Evolutionary conservation across 2,888 invertebrate genomes (phyloP), one percentile per base, ranked within the genome.

Genomic region (Dryobota labecula): DNA sequence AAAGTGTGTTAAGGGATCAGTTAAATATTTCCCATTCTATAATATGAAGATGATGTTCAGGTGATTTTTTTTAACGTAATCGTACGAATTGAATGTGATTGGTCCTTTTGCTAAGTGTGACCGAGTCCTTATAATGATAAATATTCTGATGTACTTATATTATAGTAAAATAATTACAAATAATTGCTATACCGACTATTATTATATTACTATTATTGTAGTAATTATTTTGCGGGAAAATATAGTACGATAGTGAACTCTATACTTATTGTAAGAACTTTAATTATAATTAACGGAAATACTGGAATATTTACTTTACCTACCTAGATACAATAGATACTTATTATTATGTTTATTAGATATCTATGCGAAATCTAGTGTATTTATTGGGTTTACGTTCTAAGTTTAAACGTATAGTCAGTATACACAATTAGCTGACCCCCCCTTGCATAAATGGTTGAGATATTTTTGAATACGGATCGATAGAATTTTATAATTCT

Each of bases 191-290:
- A 51, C 43, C 43, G 8, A 67, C 56, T 76, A 57, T 76, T 58
- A 51, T 58, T 61, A 45, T 58, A 51, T 58, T 61, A 45, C 13
- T 36, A 27, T 54, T 56, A 15, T 11, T 41, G 38, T 20, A 33
- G 24, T 51, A 11, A 47, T 58, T 75, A 0, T 63, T 61, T 36
- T 71, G 74, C 73, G 76, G 60, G 53, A 73, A 73, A 45, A 79
- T 73, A 47, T 45, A 54, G 7, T 43, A 58, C 3, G 2, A 13
- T 13, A 15, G 1, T 56, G 0, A 41, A 36, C 18, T 62, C 18
- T 62, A 13, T 33, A n/a, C 5, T n/a, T 61, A 15, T 20, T 18
- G 30, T 41, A 33, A 30, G 18, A 3, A 27, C 27, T 45, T 56
- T 33, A 18, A 36, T 41, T 41, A 18, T 27, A 41, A 38, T 18